These are phyloP conservation scores for Sepiola atlantica DNA, from an alignment of 2,888 invertebrate genomes.

Conservation along the genomic window DNA sequence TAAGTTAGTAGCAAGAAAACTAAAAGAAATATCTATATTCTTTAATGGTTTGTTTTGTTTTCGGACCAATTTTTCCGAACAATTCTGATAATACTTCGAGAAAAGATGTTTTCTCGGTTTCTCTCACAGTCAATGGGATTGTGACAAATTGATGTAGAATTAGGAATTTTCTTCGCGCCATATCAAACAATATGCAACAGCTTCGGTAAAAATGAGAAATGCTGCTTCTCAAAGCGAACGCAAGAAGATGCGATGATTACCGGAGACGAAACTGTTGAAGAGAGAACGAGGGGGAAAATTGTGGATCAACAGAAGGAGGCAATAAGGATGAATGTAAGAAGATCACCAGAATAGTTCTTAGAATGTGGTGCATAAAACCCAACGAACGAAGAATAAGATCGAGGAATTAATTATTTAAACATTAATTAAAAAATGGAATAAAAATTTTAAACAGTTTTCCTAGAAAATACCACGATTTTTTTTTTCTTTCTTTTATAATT, in stretches of 20 bases:
- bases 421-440: neutral
- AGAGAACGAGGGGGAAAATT: neutral
- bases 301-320: neutral
- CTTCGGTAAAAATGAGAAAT: neutral
- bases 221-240: neutral
- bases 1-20: neutral
- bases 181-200: neutral
- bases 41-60: neutral
- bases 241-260: neutral
- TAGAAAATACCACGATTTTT: neutral
- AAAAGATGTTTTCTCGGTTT: neutral
- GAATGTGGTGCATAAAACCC: too few species aligned
- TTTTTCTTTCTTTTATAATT: neutral
- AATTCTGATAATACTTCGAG: neutral
- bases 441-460: neutral
- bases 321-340: neutral
- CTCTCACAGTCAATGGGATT: neutral
- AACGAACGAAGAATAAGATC: neutral
- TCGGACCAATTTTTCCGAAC: neutral
- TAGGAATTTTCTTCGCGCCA: neutral
- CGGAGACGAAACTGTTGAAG: too few species aligned
- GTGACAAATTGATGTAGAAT: neutral
- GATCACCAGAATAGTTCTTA: too few species aligned
- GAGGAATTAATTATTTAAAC: neutral
- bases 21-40: neutral